phyloP scores from a whole-genome alignment of 2,113 vertebrate species.

The Stegostoma tigrinum region DNA sequence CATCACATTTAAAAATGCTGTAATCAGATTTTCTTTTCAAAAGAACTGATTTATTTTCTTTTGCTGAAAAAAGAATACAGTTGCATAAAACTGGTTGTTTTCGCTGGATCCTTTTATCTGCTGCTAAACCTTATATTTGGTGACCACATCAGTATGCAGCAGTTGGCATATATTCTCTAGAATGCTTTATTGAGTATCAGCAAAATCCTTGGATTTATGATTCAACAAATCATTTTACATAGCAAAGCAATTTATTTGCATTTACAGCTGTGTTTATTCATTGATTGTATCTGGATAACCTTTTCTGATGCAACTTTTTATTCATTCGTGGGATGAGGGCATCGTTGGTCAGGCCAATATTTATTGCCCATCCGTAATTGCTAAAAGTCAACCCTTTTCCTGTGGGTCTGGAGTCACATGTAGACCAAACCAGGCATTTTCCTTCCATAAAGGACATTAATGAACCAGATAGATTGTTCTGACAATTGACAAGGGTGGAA shows the following conservation, averaged over 20 bases:
- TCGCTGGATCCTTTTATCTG: background rate
- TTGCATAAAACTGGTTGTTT: background rate
- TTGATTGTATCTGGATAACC: background rate
- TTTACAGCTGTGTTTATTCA: constrained; percentile 2
- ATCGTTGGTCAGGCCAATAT: too few relatives aligned
- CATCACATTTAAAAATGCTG: background rate
- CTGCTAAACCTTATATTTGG: background rate
- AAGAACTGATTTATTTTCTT: background rate
- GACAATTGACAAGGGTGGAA: too few relatives aligned
- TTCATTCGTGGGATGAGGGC: too few relatives aligned
- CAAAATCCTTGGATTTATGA: background rate
- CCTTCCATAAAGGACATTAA: too few relatives aligned
- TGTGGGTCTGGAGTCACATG: too few relatives aligned
- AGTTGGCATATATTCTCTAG: background rate
- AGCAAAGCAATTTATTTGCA: background rate
- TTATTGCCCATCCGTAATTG: too few relatives aligned
- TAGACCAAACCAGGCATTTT: too few relatives aligned
- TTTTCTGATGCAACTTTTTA: too few relatives aligned
- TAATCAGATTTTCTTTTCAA: background rate
- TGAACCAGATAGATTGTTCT: too few relatives aligned
- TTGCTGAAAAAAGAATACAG: background rate
- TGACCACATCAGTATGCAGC: background rate
- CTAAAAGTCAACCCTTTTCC: too few relatives aligned
- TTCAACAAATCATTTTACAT: background rate
- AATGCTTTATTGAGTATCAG: background rate